Evolutionary conservation across 2,113 vertebrate species (phyloP).

Genomic region (Podocnemis expansa): DNA sequence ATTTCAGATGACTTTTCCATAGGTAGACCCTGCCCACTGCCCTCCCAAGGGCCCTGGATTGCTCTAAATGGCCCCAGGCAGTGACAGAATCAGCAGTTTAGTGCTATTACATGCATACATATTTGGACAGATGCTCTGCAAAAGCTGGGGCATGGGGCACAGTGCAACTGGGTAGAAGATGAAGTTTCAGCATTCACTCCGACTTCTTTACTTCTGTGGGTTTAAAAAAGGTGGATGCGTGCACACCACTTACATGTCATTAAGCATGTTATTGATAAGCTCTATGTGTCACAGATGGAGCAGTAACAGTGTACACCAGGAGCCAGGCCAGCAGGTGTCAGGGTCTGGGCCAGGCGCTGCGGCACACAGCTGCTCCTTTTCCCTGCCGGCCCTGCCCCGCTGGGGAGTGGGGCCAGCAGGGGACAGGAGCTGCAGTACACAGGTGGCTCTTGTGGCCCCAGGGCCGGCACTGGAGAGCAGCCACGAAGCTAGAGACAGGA

Average conservation of each 20-base stretch:
- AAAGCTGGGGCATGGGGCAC: not conserved
- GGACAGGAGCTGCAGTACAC: too few species aligned
- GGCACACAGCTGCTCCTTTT: too few species aligned
- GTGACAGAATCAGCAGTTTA: not conserved
- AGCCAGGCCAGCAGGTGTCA: too few species aligned
- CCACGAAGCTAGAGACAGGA: too few species aligned
- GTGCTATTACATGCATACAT: not conserved
- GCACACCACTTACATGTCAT: not conserved
- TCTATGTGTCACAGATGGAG: not conserved
- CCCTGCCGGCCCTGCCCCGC: too few species aligned
- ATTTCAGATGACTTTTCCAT: not conserved
- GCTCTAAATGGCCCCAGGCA: not conserved
- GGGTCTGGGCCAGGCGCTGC: too few species aligned
- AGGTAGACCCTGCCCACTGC: not conserved
- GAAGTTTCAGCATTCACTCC: not conserved
- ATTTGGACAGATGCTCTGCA: not conserved
- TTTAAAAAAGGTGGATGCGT: not conserved
- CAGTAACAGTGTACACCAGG: not conserved
- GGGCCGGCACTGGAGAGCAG: too few species aligned
- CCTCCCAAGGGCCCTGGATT: not conserved
- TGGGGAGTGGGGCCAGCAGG: too few species aligned
- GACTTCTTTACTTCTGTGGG: not conserved
- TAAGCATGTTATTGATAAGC: not conserved
- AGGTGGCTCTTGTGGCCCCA: too few species aligned
- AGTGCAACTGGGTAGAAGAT: not conserved